Conservation (phyloP, 2,888 invertebrate species). For the Xylocampa areola region DNA sequence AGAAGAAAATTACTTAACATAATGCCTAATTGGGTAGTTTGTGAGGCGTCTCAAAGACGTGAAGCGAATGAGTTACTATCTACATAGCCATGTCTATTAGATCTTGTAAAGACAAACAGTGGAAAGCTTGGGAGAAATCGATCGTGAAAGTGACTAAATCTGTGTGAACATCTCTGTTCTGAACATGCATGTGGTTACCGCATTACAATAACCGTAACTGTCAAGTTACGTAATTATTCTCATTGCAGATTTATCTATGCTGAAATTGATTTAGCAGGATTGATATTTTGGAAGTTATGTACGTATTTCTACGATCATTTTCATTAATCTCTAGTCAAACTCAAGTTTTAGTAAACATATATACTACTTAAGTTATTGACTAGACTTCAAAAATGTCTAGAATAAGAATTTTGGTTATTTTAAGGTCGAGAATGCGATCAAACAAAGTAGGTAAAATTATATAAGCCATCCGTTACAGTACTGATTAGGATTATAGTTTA, state of each 20-base stretch:
- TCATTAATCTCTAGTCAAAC: too few species aligned
- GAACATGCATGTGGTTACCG: constrained; percentile 40
- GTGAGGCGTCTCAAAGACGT: constrained; percentile 39
- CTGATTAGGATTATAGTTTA: too few species aligned
- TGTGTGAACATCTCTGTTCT: constrained; percentile 69
- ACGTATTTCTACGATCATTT: not conserved
- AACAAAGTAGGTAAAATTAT: too few species aligned
- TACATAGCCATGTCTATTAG: constrained; percentile 53
- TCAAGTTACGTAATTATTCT: constrained; percentile 28
- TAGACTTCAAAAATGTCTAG: too few species aligned
- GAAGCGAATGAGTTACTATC: constrained; percentile 49
- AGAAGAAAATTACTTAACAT: constrained; percentile 34
- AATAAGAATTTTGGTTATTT: too few species aligned
- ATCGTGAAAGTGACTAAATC: constrained; percentile 82
- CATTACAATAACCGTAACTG: constrained; percentile 32
- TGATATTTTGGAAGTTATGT: constrained; percentile 7
- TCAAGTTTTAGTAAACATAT: too few species aligned
- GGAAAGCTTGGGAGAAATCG: constrained; percentile 80
- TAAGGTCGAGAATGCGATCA: too few species aligned
- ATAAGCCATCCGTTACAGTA: too few species aligned
- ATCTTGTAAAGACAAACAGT: constrained; percentile 63
- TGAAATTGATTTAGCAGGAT: constrained; percentile 12
- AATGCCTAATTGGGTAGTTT: constrained; percentile 47
- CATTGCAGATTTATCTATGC: constrained; percentile 13
- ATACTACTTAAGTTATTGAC: too few species aligned